Conservation (phyloP, 2,888 invertebrate species). For the Amphipyra tragopoginis region DNA sequence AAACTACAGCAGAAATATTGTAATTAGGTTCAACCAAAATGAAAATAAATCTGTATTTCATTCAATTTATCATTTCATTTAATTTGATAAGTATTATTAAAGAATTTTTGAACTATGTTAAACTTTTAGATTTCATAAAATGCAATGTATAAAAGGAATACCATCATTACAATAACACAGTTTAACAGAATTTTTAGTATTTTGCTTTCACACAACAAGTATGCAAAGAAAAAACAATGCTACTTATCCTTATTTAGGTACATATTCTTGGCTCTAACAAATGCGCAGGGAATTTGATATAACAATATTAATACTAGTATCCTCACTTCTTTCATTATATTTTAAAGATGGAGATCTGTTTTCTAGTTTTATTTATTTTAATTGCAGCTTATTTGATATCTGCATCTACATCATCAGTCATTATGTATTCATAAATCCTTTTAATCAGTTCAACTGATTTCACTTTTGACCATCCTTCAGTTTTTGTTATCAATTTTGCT, state of each 20-base stretch:
- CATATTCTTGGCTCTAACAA: background rate
- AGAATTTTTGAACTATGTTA: too few relatives aligned
- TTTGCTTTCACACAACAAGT: too few relatives aligned
- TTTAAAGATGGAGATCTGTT: background rate
- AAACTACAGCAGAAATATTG: too few relatives aligned
- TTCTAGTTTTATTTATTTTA: background rate
- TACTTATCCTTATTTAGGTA: background rate
- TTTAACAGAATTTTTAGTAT: too few relatives aligned
- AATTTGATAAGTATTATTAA: too few relatives aligned
- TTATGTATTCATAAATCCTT: conserved; percentile 82
- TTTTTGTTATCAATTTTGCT: conserved; percentile 81
- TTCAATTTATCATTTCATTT: too few relatives aligned
- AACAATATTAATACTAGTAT: background rate
- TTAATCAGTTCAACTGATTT: conserved; percentile 83
- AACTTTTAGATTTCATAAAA: too few relatives aligned
- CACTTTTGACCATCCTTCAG: conserved; percentile 81
- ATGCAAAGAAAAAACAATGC: too few relatives aligned
- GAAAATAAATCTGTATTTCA: too few relatives aligned
- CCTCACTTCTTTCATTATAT: conserved; percentile 5
- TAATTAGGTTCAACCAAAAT: too few relatives aligned
- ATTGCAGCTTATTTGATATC: conserved; percentile 67
- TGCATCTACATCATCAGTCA: conserved; percentile 79
- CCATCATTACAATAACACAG: too few relatives aligned
- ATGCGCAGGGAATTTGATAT: background rate
- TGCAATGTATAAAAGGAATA: too few relatives aligned